A percentile compares a stretch with the other conserved stretches of the same genome.
Conservation (phyloP, 2,797 vertebrate genomes). For the Cossypha niveicapilla region DNA sequence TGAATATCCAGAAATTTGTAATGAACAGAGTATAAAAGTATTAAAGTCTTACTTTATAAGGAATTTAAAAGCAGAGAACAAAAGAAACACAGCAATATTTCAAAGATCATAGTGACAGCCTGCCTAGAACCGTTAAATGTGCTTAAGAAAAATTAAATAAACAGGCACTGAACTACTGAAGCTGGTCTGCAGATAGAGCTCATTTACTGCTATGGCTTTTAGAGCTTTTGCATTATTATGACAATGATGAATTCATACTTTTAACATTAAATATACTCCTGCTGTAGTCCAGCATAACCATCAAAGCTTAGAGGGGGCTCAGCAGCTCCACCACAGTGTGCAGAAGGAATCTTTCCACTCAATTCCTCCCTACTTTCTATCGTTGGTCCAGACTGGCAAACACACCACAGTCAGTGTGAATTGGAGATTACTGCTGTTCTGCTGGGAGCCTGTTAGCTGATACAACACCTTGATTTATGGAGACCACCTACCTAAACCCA, state of each 20-base stretch:
- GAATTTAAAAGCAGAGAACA: neutral
- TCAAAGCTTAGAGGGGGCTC: neutral
- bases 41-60: neutral
- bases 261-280: neutral
- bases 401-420: neutral
- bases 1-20: neutral
- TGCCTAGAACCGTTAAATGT: neutral
- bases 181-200: neutral
- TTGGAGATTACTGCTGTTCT: neutral
- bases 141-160: slow-evolving; percentile 11
- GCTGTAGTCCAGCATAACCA: neutral
- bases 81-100: neutral
- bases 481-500: neutral
- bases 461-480: neutral
- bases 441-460: neutral
- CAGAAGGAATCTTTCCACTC: neutral
- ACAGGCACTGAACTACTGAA: neutral
- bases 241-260: neutral
- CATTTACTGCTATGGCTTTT: neutral
- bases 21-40: neutral
- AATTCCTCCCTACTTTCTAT: neutral
- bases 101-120: neutral
- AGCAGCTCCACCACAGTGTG: neutral
- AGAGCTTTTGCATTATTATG: neutral
- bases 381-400: neutral